These are phyloP conservation scores for Hymenochirus boettgeri DNA, from an alignment of 2,113 vertebrate genomes.

Conservation along the genomic window DNA sequence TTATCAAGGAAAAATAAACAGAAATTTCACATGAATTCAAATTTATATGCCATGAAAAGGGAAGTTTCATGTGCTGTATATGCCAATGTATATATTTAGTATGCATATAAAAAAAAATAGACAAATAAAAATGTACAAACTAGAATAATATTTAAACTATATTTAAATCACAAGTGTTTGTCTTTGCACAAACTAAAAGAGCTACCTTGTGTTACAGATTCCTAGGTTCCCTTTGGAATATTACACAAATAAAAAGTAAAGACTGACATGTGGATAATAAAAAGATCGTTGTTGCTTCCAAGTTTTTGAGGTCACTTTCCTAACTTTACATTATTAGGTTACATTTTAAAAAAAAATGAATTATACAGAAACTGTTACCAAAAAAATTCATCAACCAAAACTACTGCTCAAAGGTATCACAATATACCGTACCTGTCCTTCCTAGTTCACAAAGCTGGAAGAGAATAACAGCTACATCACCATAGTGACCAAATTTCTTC, in stretches of 20 bases:
- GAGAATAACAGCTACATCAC: no score
- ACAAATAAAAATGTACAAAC: slow-evolving; percentile 8
- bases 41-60: slow-evolving; percentile 38
- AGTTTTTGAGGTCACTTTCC: no score
- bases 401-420: no score
- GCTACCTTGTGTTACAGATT: slow-evolving; percentile 19
- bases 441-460: no score
- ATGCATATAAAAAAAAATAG: neutral
- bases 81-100: slow-evolving; percentile 22
- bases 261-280: neutral
- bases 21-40: slow-evolving; percentile 48
- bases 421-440: no score
- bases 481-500: no score
- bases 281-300: no score
- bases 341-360: no score
- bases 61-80: slow-evolving; percentile 35
- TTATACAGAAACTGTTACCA: no score
- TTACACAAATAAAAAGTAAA: neutral
- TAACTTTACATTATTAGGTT: no score
- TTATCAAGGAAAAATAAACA: slow-evolving; percentile 40
- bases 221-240: neutral
- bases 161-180: neutral
- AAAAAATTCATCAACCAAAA: no score
- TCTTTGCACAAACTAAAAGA: slow-evolving; percentile 23
- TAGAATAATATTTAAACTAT: slow-evolving; percentile 17